Evolutionary conservation across 35 echinoderm and acorn worm genomes (phyloP), one percentile per base, ranked within the genome.

Genomic region (Ophiothrix spiculata): DNA sequence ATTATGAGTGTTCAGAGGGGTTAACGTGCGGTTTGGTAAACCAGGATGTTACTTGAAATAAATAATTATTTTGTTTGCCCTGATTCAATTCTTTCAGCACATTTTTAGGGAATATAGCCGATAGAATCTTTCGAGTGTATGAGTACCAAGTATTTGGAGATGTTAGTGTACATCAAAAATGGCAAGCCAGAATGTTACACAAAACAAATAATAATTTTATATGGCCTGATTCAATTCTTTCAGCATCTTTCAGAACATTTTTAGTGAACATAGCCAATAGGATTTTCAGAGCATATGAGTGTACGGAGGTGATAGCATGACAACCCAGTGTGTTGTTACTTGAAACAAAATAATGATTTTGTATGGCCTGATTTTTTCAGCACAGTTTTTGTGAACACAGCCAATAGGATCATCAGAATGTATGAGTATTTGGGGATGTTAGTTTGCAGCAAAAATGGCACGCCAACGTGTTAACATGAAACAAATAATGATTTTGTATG

Each of bases 81-180:
- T 69, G 60, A 0, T 4, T 4, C 31, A 31, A 64, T 15, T 37
- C 17, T 56, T 87, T 56, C 37, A 93, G 87, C 40, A 83, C 81
- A 73, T 93, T 93, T 35, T 33, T 93, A 31, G 91, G 89, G 34
- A 93, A 93, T 38, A 85, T 87, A 16, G 91, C 91, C 39, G 91
- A 93, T 69, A 36, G 91, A 37, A 80, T 93, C 14, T 89, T 93
- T 76, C 81, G 91, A 32, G 91, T 93, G 0, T 89, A 93, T 76
- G 91, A 93, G 36, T 79, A 82, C 56, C n/a, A n/a, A n/a, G n/a
- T n/a, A n/a, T n/a, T n/a, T n/a, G 75, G 87, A 35, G 91, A 93
- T 42, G 91, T 93, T 1, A 54, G 89, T 16, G 81, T 81, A 38
- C 90, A 87, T 84, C 86, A 86, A 12, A 92, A 79, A 87, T 75